A percentile compares a stretch with the other conserved stretches of the same genome.
These are phyloP conservation scores for Anniella stebbinsi DNA, from an alignment of 2,797 vertebrate species.

Conservation along the genomic window DNA sequence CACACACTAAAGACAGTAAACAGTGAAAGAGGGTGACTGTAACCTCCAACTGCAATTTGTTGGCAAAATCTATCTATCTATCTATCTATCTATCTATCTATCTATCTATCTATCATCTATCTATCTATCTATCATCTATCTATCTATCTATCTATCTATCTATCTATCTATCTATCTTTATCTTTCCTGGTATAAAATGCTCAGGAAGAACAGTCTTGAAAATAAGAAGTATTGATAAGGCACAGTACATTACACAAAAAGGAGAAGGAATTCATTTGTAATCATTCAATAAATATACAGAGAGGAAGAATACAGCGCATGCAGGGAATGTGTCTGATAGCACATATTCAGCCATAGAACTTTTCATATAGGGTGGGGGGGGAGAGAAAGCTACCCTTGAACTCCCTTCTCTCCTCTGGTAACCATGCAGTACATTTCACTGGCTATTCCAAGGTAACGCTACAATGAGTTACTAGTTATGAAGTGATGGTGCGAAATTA, in stretches of 20 bases:
- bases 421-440: constrained; percentile 10
- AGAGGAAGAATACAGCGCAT: neutral
- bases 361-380: neutral
- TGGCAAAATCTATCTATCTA: too few relatives aligned
- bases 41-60: neutral
- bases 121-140: too few relatives aligned
- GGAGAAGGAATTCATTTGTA: neutral
- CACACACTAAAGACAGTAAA: neutral
- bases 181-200: neutral
- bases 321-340: too few relatives aligned
- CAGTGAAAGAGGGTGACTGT: neutral
- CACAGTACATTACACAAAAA: neutral
- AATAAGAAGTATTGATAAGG: neutral
- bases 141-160: too few relatives aligned
- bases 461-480: constrained; percentile 3
- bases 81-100: too few relatives aligned
- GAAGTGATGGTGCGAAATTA: constrained; percentile 20
- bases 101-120: too few relatives aligned
- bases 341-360: constrained; percentile 15
- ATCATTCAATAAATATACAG: neutral
- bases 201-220: neutral
- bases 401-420: neutral
- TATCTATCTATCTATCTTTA: too few relatives aligned
- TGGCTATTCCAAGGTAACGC: constrained; percentile 19
- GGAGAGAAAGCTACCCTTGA: neutral